Base-by-base conservation (phyloP, 2,113 vertebrate genomes). In the Eleginops maclovinus region DNA sequence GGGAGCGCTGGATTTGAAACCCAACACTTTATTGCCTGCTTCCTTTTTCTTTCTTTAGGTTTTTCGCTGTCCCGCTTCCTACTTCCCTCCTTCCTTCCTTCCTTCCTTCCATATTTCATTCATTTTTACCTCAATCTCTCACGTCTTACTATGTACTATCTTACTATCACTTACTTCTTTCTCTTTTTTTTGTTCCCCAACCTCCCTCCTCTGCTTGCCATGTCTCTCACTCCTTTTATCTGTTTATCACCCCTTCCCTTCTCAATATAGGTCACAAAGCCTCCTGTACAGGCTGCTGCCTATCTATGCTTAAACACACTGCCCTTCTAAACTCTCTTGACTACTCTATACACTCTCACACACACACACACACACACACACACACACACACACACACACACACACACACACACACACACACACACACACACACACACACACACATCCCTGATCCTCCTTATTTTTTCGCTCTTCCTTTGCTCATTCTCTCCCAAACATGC, bases 1-100 rank as follows among this genome's bases (percentile, higher is more conserved):
- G 81, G 73, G 81, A 91, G 87, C 76, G 15, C 90, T 90, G 88
- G 85, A 89, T 93, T 92, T 93, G 90, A 94, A 94, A 95, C 87
- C 90, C 82, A 88, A 92, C 85, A 81, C 90, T 87, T 89, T 83
- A 72, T 74, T 3, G 49, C 75, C 69, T 13, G 28, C 82, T 69
- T 82, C 87, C 67, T 53, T 77, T 82, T 87, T 54, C 73, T 22
- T 75, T 75, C 63, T 87, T 72, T 70, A 17, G 62, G 36, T 59
- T 85, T 75, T 71, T 53, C 74, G 24, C 47, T 11, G 56, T 51
- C 40, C 53, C 56, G 63, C 65, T 53, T 26, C 28, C 49, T 66
- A 17, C 31, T 15, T 36, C 26, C 13, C 9, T 28, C 49, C 54
- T 31, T 59, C 50, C 71, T 31, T 67, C 14, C 17, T 24, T 76